A percentile compares a stretch with the other conserved stretches of the same genome.
Conservation (phyloP, 1,140 invertebrate species). For the Procambarus virginalis region DNA sequence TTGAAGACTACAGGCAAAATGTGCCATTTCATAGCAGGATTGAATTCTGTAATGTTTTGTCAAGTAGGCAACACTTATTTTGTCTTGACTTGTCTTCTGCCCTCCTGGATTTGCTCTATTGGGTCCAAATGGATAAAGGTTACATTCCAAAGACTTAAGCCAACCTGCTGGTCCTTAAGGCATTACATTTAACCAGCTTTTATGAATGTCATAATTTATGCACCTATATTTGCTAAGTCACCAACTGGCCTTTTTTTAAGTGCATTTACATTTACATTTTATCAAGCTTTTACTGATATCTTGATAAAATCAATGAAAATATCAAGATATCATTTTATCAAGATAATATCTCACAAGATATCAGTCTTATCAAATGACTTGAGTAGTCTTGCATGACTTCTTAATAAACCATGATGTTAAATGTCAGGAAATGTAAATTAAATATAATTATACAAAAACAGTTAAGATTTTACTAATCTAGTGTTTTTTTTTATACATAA, state of each 20-base stretch:
- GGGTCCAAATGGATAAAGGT: not conserved
- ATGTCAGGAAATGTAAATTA: too few relatives aligned
- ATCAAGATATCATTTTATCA: too few relatives aligned
- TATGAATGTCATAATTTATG: not conserved
- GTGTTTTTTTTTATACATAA: too few relatives aligned
- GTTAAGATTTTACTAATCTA: too few relatives aligned
- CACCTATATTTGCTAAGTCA: not conserved
- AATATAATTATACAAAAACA: too few relatives aligned
- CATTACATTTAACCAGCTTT: not conserved
- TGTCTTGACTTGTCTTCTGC: not conserved
- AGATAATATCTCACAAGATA: too few relatives aligned
- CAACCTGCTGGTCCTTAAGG: not conserved
- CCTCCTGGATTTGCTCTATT: not conserved
- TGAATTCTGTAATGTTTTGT: not conserved
- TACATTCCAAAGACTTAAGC: constrained; percentile 12
- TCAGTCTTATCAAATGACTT: too few relatives aligned
- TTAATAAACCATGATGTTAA: too few relatives aligned
- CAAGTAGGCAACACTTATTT: not conserved
- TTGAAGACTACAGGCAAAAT: not conserved
- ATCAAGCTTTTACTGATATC: not conserved
- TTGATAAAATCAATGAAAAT: too few relatives aligned
- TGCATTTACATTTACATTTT: not conserved
- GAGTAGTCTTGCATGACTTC: too few relatives aligned
- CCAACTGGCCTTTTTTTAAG: not conserved
- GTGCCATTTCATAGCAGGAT: not conserved